phyloP scores from a whole-genome alignment of 2,888 invertebrate species.

The Drosophila robusta region DNA sequence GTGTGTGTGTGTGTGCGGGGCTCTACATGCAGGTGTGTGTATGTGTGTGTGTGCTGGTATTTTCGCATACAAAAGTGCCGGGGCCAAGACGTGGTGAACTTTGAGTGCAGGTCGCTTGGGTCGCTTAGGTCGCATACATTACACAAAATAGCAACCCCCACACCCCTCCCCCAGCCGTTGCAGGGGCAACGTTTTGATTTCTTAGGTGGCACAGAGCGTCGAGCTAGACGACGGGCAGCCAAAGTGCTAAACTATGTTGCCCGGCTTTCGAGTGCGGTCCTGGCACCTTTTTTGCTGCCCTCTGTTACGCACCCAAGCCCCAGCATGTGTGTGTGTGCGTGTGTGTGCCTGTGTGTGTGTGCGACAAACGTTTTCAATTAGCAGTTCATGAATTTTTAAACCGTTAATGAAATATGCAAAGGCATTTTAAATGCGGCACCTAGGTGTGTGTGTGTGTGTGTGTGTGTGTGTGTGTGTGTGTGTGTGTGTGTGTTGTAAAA shows the following conservation, averaged over 20 bases:
- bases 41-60: constrained; percentile 53
- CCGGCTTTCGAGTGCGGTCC: constrained; percentile 76
- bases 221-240: constrained; percentile 53
- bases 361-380: constrained; percentile 85
- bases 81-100: constrained; percentile 63
- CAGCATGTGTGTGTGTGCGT: constrained; percentile 6
- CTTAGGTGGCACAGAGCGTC: constrained; percentile 37
- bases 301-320: constrained; percentile 57
- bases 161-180: not conserved
- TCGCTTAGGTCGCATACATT: constrained; percentile 56
- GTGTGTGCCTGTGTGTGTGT: constrained; percentile 46
- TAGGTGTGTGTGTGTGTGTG: not conserved
- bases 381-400: constrained; percentile 83
- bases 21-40: constrained; percentile 7
- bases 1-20: constrained; percentile 23
- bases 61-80: constrained; percentile 70
- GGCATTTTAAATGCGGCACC: constrained; percentile 68
- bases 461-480: not conserved
- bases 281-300: constrained; percentile 72
- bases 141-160: constrained; percentile 21
- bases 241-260: constrained; percentile 84
- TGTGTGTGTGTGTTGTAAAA: constrained; percentile 37
- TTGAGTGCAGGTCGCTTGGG: constrained; percentile 77
- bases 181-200: constrained; percentile 65
- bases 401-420: constrained; percentile 78